Conservation (phyloP, 2,797 vertebrate species). For the Pangasius mekongensis region DNA sequence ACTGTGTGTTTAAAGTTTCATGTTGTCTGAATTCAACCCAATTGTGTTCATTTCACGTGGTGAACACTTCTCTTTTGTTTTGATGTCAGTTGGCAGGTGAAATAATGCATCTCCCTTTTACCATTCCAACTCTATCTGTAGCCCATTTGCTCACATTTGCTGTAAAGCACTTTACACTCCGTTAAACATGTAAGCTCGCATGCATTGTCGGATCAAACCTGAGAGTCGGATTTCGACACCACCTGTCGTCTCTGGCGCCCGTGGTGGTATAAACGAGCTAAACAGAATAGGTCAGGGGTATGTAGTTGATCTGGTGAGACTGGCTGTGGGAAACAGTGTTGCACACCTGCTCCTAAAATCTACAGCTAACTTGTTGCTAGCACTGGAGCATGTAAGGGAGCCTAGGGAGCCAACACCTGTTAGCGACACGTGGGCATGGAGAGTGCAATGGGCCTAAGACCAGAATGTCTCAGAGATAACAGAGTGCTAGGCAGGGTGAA, state of each 20-base stretch:
- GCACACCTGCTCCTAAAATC: constrained; percentile 61
- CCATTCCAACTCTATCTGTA: not conserved
- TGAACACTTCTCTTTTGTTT: not conserved
- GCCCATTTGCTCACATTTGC: not conserved
- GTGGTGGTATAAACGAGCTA: constrained; percentile 51
- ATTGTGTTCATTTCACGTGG: constrained; percentile 1
- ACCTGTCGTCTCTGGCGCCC: constrained; percentile 56
- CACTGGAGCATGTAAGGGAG: constrained; percentile 18
- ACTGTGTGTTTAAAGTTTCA: not conserved
- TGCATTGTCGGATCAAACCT: constrained; percentile 35
- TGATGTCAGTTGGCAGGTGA: constrained; percentile 10
- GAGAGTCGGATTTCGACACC: constrained; percentile 40
- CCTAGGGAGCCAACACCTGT: constrained; percentile 45
- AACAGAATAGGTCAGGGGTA: constrained; percentile 58
- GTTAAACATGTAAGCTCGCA: constrained; percentile 32
- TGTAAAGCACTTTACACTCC: constrained; percentile 6
- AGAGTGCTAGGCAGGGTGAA: not conserved
- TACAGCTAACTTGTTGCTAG: constrained; percentile 56
- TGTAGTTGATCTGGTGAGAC: constrained; percentile 59
- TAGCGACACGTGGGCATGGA: not conserved
- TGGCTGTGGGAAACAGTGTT: constrained; percentile 45
- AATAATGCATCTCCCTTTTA: constrained; percentile 1
- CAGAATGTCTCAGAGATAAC: constrained; percentile 18
- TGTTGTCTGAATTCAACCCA: not conserved
- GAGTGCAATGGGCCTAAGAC: not conserved